Base-by-base conservation (phyloP, 1,140 invertebrate species). In the Orius laevigatus region DNA sequence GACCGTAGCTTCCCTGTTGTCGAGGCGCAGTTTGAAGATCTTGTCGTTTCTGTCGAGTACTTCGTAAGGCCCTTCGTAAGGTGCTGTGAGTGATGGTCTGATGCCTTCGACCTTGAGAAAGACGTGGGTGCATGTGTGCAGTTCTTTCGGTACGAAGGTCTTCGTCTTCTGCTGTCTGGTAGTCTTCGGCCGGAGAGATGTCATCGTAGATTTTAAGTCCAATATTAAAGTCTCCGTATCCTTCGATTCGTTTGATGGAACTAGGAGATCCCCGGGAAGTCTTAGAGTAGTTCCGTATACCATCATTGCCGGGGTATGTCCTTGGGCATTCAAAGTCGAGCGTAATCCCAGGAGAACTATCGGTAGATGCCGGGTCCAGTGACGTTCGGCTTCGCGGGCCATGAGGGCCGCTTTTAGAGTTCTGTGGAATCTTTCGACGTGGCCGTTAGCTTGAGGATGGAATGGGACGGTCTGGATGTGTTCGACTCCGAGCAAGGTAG, bases 401-500 rank as follows among this genome's bases (percentile, higher is more conserved):
- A 51, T 60, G 2, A 65, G 59, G 2, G 62, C 58, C 11, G 58
- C 57, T 54, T 68, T 67, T 5, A 68, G 46, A 8, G 56, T 51
- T 1, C 66, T 51, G 48, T 68, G 66, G 34, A 60, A 59, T 2
- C 66, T 50, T 48, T 69, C 65, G 3, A 68, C 55, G 54, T 66
- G 58, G 0, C 65, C 63, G 45, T 66, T 66, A 33, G 59, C 52
- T n/a, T 47, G 46, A 10, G 63, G 63, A 45, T 34, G 33, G 33
- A 8, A 34, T n/a, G 33, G 6, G 8, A n/a, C 48, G 0, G 53
- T 54, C 38, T 42, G 45, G 0, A 48, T 4, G 15, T 48, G 11
- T 9, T 43, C 19, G 12, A 54, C 49, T 42, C 48, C 20, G 20
- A 54, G 34, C 1, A 35, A n/a, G 20, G 45, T 49, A 1, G 40